Percentiles rank a stretch among this genome's conserved stretches.
These are phyloP conservation scores for Pandion haliaetus DNA, from an alignment of 2,113 vertebrate genomes.

Conservation along the genomic window DNA sequence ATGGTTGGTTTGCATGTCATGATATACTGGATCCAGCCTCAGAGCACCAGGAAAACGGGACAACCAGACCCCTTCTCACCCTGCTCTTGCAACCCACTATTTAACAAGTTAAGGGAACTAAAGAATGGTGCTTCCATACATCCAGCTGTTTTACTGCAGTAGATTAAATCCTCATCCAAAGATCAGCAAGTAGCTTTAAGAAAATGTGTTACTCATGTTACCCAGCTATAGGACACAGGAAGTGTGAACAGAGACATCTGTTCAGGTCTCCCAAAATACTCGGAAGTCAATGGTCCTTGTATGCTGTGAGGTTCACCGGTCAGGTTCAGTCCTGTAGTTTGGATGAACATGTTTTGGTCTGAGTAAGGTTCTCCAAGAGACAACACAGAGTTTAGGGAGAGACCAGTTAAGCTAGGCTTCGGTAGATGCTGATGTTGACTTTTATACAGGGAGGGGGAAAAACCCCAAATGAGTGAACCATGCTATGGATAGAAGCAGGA, in stretches of 20 bases:
- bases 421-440: background rate
- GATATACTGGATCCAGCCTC: background rate
- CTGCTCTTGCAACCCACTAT: background rate
- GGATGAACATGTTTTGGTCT: background rate
- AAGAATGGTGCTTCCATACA: background rate
- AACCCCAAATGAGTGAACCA: background rate
- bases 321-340: background rate
- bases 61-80: background rate
- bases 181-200: background rate
- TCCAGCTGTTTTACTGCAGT: background rate
- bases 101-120: background rate
- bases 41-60: background rate
- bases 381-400: background rate
- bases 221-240: background rate
- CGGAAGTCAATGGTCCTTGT: accelerated
- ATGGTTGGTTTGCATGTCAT: background rate
- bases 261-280: background rate
- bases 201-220: accelerated
- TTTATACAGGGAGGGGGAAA: background rate
- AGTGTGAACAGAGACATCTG: accelerated
- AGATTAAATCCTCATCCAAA: background rate
- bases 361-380: background rate
- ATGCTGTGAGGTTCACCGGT: accelerated
- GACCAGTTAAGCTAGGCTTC: background rate
- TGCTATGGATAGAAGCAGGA: background rate